Evolutionary conservation across 2,113 vertebrate genomes (phyloP).

Genomic region (Suricata suricatta): DNA sequence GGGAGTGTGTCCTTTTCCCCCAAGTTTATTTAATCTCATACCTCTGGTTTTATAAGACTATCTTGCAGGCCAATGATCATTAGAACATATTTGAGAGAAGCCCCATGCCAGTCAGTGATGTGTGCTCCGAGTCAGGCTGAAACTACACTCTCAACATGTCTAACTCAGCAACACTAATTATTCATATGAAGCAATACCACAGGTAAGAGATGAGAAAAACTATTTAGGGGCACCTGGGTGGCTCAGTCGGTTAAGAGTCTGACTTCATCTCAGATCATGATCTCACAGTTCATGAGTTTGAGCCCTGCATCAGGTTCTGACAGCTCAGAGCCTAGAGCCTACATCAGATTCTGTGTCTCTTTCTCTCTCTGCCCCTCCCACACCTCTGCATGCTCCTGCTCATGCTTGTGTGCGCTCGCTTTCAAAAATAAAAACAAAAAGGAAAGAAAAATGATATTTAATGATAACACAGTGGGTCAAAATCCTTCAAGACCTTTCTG

Average conservation of each 20-base stretch:
- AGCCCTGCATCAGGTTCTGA: no score
- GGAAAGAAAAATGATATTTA: neutral
- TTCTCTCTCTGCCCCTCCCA: no score
- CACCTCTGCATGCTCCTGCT: no score
- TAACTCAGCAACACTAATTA: neutral
- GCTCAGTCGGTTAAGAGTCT: no score
- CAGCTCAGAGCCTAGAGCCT: no score
- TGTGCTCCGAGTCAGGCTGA: neutral
- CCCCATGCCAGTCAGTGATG: neutral
- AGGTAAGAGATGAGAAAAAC: neutral
- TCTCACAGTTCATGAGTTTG: no score
- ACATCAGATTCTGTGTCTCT: no score
- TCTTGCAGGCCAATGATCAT: neutral
- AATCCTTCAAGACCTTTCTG: neutral
- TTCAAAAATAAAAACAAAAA: no score
- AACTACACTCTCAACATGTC: neutral
- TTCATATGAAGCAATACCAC: neutral
- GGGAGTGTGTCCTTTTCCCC: neutral
- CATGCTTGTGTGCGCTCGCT: no score
- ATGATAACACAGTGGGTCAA: neutral
- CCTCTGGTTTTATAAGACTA: neutral
- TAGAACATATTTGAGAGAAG: neutral
- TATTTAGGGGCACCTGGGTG: neutral
- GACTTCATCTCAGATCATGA: no score
- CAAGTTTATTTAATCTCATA: neutral